Conservation (phyloP, 2,797 vertebrate genomes). For the Austrolebias charrua region DNA sequence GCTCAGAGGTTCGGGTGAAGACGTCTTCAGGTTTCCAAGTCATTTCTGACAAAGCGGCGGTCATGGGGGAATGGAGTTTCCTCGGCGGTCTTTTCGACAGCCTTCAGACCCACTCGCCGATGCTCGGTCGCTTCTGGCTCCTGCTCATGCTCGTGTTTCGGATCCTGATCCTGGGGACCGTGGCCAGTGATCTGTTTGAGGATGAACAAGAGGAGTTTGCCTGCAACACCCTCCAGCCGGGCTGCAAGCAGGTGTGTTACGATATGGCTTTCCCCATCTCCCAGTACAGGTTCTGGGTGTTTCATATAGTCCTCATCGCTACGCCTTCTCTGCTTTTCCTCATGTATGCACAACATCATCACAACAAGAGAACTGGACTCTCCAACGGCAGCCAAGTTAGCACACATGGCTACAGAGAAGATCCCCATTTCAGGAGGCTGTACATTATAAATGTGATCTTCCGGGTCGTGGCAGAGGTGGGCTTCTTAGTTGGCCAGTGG, state of each 20-base stretch:
- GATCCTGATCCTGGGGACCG: conserved; percentile 89
- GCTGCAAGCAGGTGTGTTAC: conserved; percentile 92
- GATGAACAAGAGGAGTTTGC: conserved; percentile 92
- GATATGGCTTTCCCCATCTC: conserved; percentile 91
- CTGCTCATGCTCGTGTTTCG: conserved; percentile 91
- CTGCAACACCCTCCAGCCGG: conserved; percentile 93
- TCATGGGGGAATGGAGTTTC: conserved; percentile 90
- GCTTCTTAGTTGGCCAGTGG: conserved; percentile 84
- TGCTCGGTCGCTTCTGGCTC: conserved; percentile 93
- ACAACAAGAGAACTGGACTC: conserved; percentile 63
- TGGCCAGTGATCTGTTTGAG: conserved; percentile 89
- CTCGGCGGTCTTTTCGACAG: conserved; percentile 82
- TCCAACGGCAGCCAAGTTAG: fast-evolving
- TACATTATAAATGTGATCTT: conserved; percentile 86
- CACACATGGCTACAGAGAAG: neutral
- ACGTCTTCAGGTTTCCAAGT: neutral
- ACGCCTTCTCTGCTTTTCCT: conserved; percentile 88
- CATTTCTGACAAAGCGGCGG: neutral
- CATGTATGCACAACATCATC: conserved; percentile 86
- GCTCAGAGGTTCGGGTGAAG: neutral
- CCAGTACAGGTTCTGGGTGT: conserved; percentile 95
- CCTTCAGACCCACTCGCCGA: conserved; percentile 87
- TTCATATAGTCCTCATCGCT: conserved; percentile 90
- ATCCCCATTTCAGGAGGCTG: conserved; percentile 62
- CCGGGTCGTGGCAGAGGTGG: conserved; percentile 83